Conservation (phyloP, 37 sponge, comb jelly and placozoan genomes). For the Halichondria panicea region DNA sequence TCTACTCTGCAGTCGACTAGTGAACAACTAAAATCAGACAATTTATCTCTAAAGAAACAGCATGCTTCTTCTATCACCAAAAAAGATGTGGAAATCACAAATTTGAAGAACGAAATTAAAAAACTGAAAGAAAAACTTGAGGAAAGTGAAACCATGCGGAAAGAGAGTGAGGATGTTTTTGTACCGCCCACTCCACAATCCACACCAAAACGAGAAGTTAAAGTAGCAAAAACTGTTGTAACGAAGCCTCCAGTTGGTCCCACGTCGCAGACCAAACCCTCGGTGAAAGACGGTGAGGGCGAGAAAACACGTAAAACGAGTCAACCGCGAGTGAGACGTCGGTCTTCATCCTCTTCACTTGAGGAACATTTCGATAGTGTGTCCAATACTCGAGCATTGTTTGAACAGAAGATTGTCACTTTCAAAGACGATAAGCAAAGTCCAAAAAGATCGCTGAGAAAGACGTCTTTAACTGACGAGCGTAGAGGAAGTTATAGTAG, state of each 20-base stretch:
- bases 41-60: neutral
- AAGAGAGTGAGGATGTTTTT: constrained; percentile 4
- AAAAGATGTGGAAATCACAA: constrained; percentile 1
- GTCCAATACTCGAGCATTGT: constrained; percentile 31
- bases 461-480: too few relatives aligned
- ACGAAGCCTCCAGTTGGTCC: neutral
- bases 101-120: neutral
- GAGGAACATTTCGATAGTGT: too few relatives aligned
- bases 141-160: neutral
- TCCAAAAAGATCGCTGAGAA: too few relatives aligned
- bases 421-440: neutral
- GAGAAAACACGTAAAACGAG: neutral
- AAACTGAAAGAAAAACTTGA: constrained; percentile 7
- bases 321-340: too few relatives aligned
- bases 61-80: neutral
- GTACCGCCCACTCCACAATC: neutral
- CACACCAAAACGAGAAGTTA: neutral
- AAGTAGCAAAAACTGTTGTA: too few relatives aligned
- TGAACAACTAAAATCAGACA: constrained; percentile 2
- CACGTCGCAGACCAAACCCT: neutral
- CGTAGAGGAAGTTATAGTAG: too few relatives aligned
- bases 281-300: neutral
- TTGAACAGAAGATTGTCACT: constrained; percentile 13
- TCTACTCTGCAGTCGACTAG: neutral
- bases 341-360: too few relatives aligned